Conservation (phyloP, 2,888 invertebrate genomes). For the Mayetiola destructor region DNA sequence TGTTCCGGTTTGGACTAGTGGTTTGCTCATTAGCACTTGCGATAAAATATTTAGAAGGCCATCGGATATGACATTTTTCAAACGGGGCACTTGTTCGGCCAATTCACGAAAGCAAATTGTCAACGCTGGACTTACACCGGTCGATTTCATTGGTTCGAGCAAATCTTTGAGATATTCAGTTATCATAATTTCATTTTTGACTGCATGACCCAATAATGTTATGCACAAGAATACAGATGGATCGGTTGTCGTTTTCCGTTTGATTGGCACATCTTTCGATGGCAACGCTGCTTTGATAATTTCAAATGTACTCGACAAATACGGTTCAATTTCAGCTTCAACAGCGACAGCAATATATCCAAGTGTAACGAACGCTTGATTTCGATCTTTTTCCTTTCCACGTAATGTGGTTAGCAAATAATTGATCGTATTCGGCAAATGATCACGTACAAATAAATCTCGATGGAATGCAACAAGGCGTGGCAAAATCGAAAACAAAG, state of each 20-base stretch:
- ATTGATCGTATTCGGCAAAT: conserved; percentile 58
- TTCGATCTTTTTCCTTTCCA: conserved; percentile 70
- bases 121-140: conserved; percentile 77
- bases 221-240: conserved; percentile 88
- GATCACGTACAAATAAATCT: conserved; percentile 58
- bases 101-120: conserved; percentile 85
- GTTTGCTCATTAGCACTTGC: conserved; percentile 76
- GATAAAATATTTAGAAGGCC: conserved; percentile 85
- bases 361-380: conserved; percentile 76
- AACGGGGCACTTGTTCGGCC: conserved; percentile 69
- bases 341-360: conserved; percentile 85
- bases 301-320: conserved; percentile 75
- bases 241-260: conserved; percentile 60
- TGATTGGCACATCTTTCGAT: conserved; percentile 58
- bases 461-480: conserved; percentile 87
- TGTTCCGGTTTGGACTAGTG: conserved; percentile 65
- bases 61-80: conserved; percentile 83
- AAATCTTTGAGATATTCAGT: conserved; percentile 66
- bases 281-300: conserved; percentile 63
- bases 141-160: conserved; percentile 81
- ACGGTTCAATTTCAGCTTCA: conserved; percentile 61
- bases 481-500: conserved; percentile 73
- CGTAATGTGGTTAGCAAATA: conserved; percentile 64
- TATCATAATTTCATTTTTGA: conserved; percentile 52
- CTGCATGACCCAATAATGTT: conserved; percentile 76